A percentile compares a stretch with the other conserved stretches of the same genome.
Evolutionary conservation across 2,888 invertebrate species (phyloP).

Genomic region (Eubasilissa splendida): DNA sequence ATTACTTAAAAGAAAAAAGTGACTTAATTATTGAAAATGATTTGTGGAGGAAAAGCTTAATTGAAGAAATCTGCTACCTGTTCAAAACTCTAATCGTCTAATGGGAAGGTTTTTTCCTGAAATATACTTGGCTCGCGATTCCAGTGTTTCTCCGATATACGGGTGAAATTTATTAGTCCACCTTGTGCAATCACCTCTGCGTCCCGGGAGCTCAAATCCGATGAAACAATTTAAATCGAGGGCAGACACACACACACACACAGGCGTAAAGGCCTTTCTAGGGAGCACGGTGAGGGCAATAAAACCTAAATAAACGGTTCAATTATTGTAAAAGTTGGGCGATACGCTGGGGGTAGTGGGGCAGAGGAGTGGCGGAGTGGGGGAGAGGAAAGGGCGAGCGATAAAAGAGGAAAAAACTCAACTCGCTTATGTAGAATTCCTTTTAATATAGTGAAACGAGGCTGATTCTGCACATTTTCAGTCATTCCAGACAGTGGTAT

Average conservation of each 20-base stretch:
- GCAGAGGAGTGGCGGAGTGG: not conserved
- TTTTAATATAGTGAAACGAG: constrained; percentile 54
- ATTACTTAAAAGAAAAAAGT: too few relatives aligned
- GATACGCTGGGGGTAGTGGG: constrained; percentile 39
- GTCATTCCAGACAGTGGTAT: constrained; percentile 42
- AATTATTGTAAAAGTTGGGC: constrained; percentile 58
- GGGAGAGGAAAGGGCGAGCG: constrained; percentile 30
- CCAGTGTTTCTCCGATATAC: constrained; percentile 6
- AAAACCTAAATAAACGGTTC: constrained; percentile 59
- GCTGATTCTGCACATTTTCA: constrained; percentile 48
- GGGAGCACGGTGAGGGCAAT: constrained; percentile 48
- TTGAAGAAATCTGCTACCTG: too few relatives aligned
- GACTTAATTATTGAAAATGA: too few relatives aligned
- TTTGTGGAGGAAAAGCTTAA: too few relatives aligned
- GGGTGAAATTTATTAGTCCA: constrained; percentile 31
- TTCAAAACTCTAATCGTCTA: too few relatives aligned
- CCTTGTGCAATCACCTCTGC: constrained; percentile 25
- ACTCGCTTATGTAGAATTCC: constrained; percentile 51
- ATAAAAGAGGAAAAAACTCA: constrained; percentile 44
- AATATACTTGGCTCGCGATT: not conserved
- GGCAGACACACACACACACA: constrained; percentile 34
- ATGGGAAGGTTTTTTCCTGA: constrained; percentile 1
- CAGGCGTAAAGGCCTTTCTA: constrained; percentile 44
- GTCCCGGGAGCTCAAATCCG: constrained; percentile 47
- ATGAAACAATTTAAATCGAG: constrained; percentile 55